Evolutionary conservation across 2,888 invertebrate species (phyloP), one percentile per base, ranked within the genome.

Genomic region (Cabera pusaria): DNA sequence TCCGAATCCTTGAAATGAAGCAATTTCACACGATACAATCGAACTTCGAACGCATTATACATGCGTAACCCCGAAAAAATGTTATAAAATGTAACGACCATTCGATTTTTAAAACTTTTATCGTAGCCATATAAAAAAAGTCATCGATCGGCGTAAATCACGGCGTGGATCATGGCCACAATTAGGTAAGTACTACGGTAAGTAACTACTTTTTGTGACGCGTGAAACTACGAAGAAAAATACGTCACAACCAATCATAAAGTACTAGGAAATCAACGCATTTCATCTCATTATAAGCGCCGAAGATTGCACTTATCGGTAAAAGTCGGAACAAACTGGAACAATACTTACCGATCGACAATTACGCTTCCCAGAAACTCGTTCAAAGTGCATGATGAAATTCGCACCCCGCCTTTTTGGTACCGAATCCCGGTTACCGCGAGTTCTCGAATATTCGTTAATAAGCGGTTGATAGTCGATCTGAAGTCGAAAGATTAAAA

Each of bases 21-120:
- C 38, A 42, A 56, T 62, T 70, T 68, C 62, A 61, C 64, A 70
- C 64, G 64, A 66, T 59, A 53, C 48, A 34, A 46, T 46, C 44
- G 43, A 44, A 12, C n/a, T n/a, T n/a, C n/a, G n/a, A n/a, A n/a
- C n/a, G n/a, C n/a, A n/a, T n/a, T n/a, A n/a, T n/a, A n/a, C n/a
- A n/a, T n/a, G n/a, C n/a, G n/a, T n/a, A n/a, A n/a, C n/a, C n/a
- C n/a, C n/a, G n/a, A n/a, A n/a, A n/a, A n/a, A n/a, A n/a, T n/a
- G n/a, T n/a, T n/a, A n/a, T n/a, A n/a, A n/a, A n/a, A n/a, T n/a
- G n/a, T 12, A 35, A 23, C 2, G 9, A 28, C 3, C 16, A 9
- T 2, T 24, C 9, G 9, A 24, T 8, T 9, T 12, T 11, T 19
- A 14, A 24, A 3, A 19, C 19, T 2, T 12, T 19, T 7, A 18